Conservation (phyloP, 2,888 invertebrate genomes). For the Creontiades dilutus region DNA sequence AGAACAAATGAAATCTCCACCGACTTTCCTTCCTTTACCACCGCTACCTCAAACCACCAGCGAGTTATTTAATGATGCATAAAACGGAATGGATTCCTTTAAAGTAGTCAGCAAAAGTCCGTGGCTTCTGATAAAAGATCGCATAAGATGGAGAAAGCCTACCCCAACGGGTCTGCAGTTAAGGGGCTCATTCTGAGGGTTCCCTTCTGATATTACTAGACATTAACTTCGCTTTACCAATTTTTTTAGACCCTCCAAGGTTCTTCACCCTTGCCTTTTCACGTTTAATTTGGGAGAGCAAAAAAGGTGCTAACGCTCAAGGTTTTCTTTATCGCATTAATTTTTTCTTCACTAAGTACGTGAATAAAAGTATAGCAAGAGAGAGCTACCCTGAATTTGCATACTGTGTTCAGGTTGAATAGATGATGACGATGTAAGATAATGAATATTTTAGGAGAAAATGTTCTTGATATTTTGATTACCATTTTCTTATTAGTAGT, state of each 20-base stretch:
- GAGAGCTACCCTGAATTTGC: not conserved
- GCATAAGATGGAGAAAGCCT: conserved; percentile 41
- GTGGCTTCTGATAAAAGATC: conserved; percentile 1
- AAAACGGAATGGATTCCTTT: conserved; percentile 45
- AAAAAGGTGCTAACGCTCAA: conserved; percentile 31
- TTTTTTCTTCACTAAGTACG: not conserved
- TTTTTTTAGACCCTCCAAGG: not conserved
- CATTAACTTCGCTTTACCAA: conserved; percentile 21
- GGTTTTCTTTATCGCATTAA: not conserved
- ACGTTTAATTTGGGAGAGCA: not conserved
- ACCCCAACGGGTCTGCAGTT: conserved; percentile 32
- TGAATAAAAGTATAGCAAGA: not conserved
- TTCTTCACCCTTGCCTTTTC: conserved; percentile 9
- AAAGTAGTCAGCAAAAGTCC: conserved; percentile 28
- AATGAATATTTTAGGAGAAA: no score
- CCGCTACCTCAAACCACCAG: conserved; percentile 30
- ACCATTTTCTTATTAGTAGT: no score
- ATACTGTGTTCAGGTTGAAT: not conserved
- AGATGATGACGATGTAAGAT: no score
- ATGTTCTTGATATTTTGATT: no score
- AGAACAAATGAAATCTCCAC: conserved; percentile 63
- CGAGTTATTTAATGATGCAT: conserved; percentile 46
- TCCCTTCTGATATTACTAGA: conserved; percentile 22
- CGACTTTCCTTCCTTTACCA: not conserved
- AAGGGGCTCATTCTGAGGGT: conserved; percentile 29